Percentiles rank a stretch among this genome's conserved stretches.
These are phyloP conservation scores for Eledone cirrhosa DNA, from an alignment of 2,888 invertebrate genomes.

Conservation along the genomic window DNA sequence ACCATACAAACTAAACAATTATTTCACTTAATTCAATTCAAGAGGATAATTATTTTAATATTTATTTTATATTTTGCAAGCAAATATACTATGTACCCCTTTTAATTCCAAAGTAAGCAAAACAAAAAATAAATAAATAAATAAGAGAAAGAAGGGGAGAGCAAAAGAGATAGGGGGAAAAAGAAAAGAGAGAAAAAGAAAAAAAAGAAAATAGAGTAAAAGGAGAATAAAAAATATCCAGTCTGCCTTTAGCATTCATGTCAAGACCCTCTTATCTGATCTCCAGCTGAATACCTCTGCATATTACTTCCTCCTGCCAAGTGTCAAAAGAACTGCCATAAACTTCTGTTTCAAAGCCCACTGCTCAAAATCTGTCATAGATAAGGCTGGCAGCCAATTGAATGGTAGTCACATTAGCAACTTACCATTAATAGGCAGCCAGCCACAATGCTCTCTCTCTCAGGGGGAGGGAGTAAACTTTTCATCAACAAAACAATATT, in stretches of 20 bases:
- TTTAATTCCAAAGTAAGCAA: no score
- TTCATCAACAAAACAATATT: no score
- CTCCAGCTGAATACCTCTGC: conserved; percentile 26
- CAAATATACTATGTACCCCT: no score
- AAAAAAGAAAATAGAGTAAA: no score
- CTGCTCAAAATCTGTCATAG: no score
- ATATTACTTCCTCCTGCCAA: conserved; percentile 26
- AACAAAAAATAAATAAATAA: not conserved
- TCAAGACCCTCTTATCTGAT: conserved; percentile 22
- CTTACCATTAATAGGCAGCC: not conserved
- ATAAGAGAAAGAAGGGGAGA: not conserved
- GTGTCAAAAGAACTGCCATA: conserved; percentile 15
- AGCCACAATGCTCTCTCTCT: not conserved
- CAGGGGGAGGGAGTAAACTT: no score
- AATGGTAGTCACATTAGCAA: not conserved
- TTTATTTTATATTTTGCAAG: no score
- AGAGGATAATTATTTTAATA: no score
- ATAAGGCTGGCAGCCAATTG: not conserved
- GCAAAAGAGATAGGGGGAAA: not conserved
- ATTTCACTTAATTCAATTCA: no score
- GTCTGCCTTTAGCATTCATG: not conserved
- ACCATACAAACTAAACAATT: no score
- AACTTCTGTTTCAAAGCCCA: no score
- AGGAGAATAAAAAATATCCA: no score
- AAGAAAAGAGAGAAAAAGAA: not conserved